Evolutionary conservation across 2,888 invertebrate genomes (phyloP).

Genomic region (Amphimallon solstitiale): DNA sequence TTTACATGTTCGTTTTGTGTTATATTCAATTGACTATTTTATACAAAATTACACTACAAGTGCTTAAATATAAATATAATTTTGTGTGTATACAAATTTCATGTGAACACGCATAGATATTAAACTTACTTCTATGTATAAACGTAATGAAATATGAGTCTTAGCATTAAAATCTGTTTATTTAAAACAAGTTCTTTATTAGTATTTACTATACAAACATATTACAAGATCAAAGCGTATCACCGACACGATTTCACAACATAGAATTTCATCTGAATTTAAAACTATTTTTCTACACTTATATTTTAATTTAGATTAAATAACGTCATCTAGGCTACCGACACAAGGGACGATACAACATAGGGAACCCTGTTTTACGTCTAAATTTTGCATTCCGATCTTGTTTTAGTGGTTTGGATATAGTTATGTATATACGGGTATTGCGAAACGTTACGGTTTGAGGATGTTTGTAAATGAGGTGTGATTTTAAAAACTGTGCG

Average conservation of each 20-base stretch:
- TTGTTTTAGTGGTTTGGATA: no score
- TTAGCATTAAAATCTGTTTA: conserved; percentile 32
- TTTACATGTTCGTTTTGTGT: no score
- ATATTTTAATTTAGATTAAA: conserved; percentile 22
- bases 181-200: conserved; percentile 32
- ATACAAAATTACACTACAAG: neutral
- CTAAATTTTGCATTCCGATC: no score
- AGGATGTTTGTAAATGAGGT: no score
- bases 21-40: no score
- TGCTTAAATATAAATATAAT: neutral
- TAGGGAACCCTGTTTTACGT: neutral
- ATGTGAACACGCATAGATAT: conserved; percentile 3
- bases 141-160: conserved; percentile 33
- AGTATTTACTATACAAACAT: conserved; percentile 32
- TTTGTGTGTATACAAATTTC: neutral
- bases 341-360: neutral
- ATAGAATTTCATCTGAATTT: conserved; percentile 27
- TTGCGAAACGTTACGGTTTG: no score
- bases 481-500: no score
- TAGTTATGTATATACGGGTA: no score
- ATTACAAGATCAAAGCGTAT: conserved; percentile 30
- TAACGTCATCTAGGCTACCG: conserved; percentile 8
- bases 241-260: conserved; percentile 24
- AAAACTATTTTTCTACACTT: conserved; percentile 5
- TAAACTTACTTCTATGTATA: conserved; percentile 32